Percentiles rank a stretch among this genome's conserved stretches.
phyloP scores from a whole-genome alignment of 1,140 invertebrate species.

The Lepidurus apus region DNA sequence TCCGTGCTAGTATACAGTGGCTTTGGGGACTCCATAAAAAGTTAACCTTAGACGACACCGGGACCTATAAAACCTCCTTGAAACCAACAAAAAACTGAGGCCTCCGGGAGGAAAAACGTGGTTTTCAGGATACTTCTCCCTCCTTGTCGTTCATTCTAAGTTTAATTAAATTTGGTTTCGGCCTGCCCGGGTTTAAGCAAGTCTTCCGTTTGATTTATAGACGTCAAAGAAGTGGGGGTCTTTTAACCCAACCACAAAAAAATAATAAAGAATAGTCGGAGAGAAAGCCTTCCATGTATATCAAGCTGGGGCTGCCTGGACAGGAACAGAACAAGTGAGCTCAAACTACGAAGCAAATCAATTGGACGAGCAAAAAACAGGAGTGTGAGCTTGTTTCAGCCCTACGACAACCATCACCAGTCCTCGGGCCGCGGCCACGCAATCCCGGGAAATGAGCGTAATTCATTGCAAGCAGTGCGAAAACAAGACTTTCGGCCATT shows the following conservation, averaged over 20 bases:
- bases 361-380: background rate
- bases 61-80: background rate
- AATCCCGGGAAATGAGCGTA: background rate
- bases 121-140: too few relatives aligned
- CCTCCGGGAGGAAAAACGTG: too few relatives aligned
- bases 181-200: too few relatives aligned
- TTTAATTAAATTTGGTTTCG: too few relatives aligned
- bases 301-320: too few relatives aligned
- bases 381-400: background rate
- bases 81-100: background rate
- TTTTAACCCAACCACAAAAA: too few relatives aligned
- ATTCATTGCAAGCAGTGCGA: background rate
- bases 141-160: too few relatives aligned
- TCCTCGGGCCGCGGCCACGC: background rate
- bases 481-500: conserved; percentile 8
- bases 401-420: conserved; percentile 1
- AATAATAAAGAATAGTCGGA: too few relatives aligned
- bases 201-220: too few relatives aligned
- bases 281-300: too few relatives aligned
- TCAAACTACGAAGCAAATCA: background rate
- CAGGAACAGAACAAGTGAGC: too few relatives aligned
- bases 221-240: too few relatives aligned
- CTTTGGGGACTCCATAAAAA: background rate
- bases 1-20: background rate
- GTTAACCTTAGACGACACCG: background rate